Conservation (phyloP, 1,140 invertebrate genomes). For the Belonocnema kinseyi region DNA sequence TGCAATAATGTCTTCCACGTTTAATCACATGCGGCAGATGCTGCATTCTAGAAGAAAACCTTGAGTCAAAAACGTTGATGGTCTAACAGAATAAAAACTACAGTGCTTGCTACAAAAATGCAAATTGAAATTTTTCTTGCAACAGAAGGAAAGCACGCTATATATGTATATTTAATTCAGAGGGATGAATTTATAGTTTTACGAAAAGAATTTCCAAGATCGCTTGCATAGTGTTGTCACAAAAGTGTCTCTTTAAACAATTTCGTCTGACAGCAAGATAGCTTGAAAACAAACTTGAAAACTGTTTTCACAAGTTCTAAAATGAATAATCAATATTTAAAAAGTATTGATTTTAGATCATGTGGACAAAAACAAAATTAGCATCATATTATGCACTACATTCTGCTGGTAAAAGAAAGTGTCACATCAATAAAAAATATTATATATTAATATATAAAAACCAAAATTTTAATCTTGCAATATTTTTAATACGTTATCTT, state of each 20-base stretch:
- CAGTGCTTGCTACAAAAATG: neutral
- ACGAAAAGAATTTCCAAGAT: conserved; percentile 10
- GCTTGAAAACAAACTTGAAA: no score
- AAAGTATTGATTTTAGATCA: no score
- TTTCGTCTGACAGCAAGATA: neutral
- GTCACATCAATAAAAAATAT: no score
- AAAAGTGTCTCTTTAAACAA: neutral
- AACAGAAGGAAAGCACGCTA: neutral
- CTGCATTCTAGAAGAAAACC: neutral
- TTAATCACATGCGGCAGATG: neutral
- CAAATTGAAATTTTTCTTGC: conserved; percentile 5
- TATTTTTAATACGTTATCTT: no score
- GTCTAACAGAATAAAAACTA: neutral
- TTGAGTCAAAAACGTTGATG: neutral
- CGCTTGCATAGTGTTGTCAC: neutral
- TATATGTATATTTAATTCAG: neutral
- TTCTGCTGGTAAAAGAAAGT: no score
- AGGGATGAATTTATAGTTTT: neutral
- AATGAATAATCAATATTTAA: no score
- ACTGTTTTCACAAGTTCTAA: no score
- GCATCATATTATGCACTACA: no score
- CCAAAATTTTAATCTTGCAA: no score
- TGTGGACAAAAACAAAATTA: no score
- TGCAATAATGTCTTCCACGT: conserved; percentile 11
- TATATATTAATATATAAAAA: no score